phyloP scores from a whole-genome alignment of 1,140 invertebrate genomes.

The Aphis gossypii region DNA sequence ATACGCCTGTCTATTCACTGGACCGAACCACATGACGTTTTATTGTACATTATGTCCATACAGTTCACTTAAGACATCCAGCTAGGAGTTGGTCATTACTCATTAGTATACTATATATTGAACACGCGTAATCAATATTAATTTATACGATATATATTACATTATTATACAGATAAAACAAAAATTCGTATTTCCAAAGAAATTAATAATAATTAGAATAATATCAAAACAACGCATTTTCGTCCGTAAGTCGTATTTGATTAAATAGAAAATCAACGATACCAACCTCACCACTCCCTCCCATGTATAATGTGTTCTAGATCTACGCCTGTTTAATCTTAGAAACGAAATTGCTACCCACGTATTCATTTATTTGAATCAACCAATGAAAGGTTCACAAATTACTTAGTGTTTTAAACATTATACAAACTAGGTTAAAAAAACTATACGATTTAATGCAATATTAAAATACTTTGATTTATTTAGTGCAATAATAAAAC shows the following conservation, averaged over 20 bases:
- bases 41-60: background rate
- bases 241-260: background rate
- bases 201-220: background rate
- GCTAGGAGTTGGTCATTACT: background rate
- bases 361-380: background rate
- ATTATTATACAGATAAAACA: background rate
- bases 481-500: background rate
- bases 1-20: slow-evolving; percentile 23
- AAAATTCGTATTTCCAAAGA: background rate
- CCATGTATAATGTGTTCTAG: background rate
- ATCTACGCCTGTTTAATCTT: slow-evolving; percentile 14
- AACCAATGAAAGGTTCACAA: background rate
- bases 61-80: background rate
- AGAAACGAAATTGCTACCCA: slow-evolving; percentile 9
- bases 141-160: background rate
- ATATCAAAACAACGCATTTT: background rate
- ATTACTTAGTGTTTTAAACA: slow-evolving; percentile 10
- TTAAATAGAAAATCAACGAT: background rate
- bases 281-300: background rate
- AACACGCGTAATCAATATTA: background rate
- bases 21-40: slow-evolving; percentile 37
- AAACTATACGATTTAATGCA: background rate
- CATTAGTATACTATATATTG: background rate
- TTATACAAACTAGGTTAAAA: slow-evolving; percentile 11
- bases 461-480: background rate